These are phyloP conservation scores for Willisornis vidua DNA, from an alignment of 2,113 vertebrate genomes.

Conservation along the genomic window DNA sequence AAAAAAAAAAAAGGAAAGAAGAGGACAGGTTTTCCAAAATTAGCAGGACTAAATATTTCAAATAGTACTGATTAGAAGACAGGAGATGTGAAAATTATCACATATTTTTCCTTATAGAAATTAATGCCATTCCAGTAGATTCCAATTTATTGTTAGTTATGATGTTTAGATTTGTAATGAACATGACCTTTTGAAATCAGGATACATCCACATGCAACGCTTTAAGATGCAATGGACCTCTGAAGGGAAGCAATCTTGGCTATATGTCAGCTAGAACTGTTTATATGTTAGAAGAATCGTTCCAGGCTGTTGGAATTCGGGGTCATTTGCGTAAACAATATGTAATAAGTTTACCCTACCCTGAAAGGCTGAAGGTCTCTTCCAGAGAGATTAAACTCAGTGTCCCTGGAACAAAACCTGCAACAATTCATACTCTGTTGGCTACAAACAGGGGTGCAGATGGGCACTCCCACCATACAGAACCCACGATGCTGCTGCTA, in stretches of 20 bases:
- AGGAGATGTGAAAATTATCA: neutral
- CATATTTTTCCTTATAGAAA: neutral
- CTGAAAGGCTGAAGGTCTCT: neutral
- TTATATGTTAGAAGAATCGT: neutral
- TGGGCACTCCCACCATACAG: neutral
- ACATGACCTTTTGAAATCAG: neutral
- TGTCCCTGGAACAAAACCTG: neutral
- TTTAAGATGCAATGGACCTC: neutral
- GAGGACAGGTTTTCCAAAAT: neutral
- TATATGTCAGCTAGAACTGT: neutral
- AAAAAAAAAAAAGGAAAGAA: neutral
- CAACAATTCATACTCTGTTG: neutral
- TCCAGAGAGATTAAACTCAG: neutral
- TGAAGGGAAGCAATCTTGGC: neutral
- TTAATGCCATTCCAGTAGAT: neutral
- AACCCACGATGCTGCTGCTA: neutral
- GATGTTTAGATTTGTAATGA: neutral
- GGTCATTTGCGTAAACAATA: neutral
- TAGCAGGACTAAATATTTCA: neutral
- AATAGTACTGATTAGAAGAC: neutral
- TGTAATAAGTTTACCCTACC: neutral
- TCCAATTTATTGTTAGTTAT: neutral
- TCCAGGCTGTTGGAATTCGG: neutral
- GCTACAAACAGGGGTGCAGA: neutral
- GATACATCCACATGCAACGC: fast-evolving